Evolutionary conservation across 2,797 vertebrate genomes (phyloP).

Genomic region (Chanos chanos): DNA sequence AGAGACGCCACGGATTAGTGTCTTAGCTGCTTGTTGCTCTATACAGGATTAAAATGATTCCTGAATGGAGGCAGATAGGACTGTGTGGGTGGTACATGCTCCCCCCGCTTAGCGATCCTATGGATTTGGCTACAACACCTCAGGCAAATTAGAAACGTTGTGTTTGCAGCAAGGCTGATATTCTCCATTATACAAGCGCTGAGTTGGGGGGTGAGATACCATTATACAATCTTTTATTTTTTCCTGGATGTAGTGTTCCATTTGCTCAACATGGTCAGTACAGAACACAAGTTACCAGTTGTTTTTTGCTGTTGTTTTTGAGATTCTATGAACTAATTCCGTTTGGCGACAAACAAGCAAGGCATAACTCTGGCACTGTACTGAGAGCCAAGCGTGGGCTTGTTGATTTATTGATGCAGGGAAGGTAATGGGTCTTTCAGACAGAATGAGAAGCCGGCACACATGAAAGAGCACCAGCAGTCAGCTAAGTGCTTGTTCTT

Average conservation of each 20-base stretch:
- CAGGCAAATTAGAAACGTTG: slow-evolving; percentile 34
- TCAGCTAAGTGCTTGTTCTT: background rate
- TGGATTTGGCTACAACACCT: slow-evolving; percentile 39
- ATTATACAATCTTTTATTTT: slow-evolving; percentile 40
- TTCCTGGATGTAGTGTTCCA: background rate
- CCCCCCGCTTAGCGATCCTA: slow-evolving; percentile 32
- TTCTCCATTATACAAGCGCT: slow-evolving; percentile 44
- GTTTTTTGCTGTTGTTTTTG: slow-evolving; percentile 24
- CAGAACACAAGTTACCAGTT: too few species aligned
- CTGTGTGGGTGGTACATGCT: slow-evolving; percentile 46
- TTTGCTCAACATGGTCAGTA: slow-evolving; percentile 26
- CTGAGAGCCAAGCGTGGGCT: slow-evolving; percentile 21
- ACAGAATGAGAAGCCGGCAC: background rate
- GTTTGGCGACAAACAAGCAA: background rate
- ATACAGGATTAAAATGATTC: slow-evolving; percentile 50
- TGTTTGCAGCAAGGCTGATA: slow-evolving; percentile 19
- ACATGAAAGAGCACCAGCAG: background rate
- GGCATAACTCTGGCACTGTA: background rate
- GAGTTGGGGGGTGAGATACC: slow-evolving; percentile 22
- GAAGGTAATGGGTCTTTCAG: slow-evolving; percentile 8
- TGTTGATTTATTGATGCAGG: slow-evolving; percentile 18
- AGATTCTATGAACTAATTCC: slow-evolving; percentile 18
- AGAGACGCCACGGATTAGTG: slow-evolving; percentile 47
- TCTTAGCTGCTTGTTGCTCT: slow-evolving; percentile 12
- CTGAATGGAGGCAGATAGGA: slow-evolving; percentile 52